Base-by-base conservation (phyloP, 2,888 invertebrate species). In the Orthosia gothica region DNA sequence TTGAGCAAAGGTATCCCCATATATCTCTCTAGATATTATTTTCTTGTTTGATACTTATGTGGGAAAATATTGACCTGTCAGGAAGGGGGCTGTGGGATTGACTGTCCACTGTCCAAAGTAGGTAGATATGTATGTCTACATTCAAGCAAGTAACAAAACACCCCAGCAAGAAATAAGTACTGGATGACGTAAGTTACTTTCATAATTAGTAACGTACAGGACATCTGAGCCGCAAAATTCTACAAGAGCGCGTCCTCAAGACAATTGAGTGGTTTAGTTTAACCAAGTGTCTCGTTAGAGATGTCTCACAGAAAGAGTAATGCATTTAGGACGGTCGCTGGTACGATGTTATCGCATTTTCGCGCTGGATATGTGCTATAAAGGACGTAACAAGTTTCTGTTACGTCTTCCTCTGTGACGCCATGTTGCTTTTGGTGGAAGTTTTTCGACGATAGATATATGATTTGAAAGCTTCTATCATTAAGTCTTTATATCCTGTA, bases 211-310 rank as follows among this genome's bases (percentile, higher is more conserved):
- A 61, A 75, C 32, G n/a, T 69, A 71, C 61, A 40, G 59, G 69
- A 72, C 76, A 70, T 76, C 45, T 72, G 20, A 70, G 57, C 61
- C 64, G 49, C 26, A 72, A 65, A 72, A 74, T 70, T 68, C 74
- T 74, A 74, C 67, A 70, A 83, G 61, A 71, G 65, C 32, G 63
- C 63, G 70, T 74, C 70, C 65, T 81, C 52, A 77, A 74, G 71
- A 85, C 79, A 85, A 85, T 79, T 77, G 75, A 81, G 74, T 65
- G 74, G 85, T 85, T 85, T 79, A 85, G 79, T 85, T 85, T 76
- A 74, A 57, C 75, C 74, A 81, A 83, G 77, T 83, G 81, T 81
- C 83, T 79, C 74, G 79, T 83, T 85, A 85, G 72, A 71, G 61
- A 72, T 76, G 78, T 83, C 78, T 71, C 57, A 68, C 64, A 74